Conservation (phyloP, 2,888 invertebrate species). For the Dysmachus trigonus region DNA sequence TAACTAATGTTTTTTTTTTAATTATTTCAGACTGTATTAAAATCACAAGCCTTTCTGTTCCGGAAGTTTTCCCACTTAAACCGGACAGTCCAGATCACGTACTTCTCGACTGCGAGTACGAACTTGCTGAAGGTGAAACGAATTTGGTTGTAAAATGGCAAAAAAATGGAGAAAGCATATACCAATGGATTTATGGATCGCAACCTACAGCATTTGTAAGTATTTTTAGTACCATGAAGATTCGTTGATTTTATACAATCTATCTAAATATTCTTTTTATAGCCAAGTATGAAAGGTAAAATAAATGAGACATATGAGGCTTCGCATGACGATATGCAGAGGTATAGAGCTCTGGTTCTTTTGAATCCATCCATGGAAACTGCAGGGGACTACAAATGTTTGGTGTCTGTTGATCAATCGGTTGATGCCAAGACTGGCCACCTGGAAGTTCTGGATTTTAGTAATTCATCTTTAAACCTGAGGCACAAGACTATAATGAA, state of each 20-base stretch:
- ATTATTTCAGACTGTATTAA: background rate
- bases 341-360: conserved; percentile 76
- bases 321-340: conserved; percentile 73
- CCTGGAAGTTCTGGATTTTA: conserved; percentile 52
- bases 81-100: conserved; percentile 1
- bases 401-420: conserved; percentile 67
- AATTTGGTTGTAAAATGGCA: conserved; percentile 83
- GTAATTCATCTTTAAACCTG: conserved; percentile 50
- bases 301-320: conserved; percentile 73
- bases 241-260: background rate
- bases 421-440: conserved; percentile 59
- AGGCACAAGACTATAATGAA: conserved; percentile 50
- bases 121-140: conserved; percentile 69
- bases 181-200: conserved; percentile 81
- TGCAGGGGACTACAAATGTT: conserved; percentile 78
- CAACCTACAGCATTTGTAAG: conserved; percentile 68
- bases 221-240: background rate
- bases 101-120: conserved; percentile 79
- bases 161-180: conserved; percentile 75
- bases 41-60: conserved; percentile 2
- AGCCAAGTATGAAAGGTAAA: conserved; percentile 64
- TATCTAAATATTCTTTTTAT: conserved; percentile 19
- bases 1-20: background rate
- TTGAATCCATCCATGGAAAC: conserved; percentile 74
- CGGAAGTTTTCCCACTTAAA: conserved; percentile 16